A percentile compares a stretch with the other conserved stretches of the same genome.
Conservation (phyloP, 2,797 vertebrate genomes). For the Ficedula albicollis region DNA sequence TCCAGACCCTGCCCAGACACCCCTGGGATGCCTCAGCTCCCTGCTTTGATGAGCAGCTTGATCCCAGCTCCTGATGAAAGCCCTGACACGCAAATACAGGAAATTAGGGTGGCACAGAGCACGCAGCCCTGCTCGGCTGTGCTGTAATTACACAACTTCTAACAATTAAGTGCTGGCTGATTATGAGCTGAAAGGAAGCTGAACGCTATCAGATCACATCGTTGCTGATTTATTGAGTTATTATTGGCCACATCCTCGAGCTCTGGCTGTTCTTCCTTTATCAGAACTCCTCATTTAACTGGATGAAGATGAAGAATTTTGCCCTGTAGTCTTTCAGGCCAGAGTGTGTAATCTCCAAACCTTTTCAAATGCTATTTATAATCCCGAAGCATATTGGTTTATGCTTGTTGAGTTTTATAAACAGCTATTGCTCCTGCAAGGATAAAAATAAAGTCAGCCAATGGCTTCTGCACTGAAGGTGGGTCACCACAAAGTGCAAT, state of each 20-base stretch:
- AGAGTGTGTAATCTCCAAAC: constrained; percentile 23
- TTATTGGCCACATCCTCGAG: constrained; percentile 27
- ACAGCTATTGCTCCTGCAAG: constrained; percentile 37
- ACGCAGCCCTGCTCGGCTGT: background rate
- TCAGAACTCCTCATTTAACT: constrained; percentile 17
- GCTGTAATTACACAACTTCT: background rate
- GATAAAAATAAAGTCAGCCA: constrained; percentile 46
- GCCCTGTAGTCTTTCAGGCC: constrained; percentile 13
- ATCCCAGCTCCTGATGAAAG: background rate
- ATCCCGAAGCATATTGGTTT: constrained; percentile 6
- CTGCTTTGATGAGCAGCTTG: background rate
- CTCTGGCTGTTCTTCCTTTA: background rate
- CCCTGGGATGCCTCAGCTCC: background rate
- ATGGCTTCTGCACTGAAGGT: background rate
- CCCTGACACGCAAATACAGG: background rate
- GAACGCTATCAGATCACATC: background rate
- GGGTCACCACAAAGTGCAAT: constrained; percentile 30
- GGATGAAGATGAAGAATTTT: constrained; percentile 17
- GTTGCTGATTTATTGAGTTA: constrained; percentile 28
- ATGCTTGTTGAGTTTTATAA: constrained; percentile 53
- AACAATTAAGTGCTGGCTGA: constrained; percentile 17
- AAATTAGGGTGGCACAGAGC: background rate
- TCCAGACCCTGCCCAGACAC: background rate
- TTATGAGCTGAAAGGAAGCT: constrained; percentile 16
- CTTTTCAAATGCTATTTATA: constrained; percentile 56